Conservation (phyloP, 2,888 invertebrate genomes). For the Amphiduros pacificus region DNA sequence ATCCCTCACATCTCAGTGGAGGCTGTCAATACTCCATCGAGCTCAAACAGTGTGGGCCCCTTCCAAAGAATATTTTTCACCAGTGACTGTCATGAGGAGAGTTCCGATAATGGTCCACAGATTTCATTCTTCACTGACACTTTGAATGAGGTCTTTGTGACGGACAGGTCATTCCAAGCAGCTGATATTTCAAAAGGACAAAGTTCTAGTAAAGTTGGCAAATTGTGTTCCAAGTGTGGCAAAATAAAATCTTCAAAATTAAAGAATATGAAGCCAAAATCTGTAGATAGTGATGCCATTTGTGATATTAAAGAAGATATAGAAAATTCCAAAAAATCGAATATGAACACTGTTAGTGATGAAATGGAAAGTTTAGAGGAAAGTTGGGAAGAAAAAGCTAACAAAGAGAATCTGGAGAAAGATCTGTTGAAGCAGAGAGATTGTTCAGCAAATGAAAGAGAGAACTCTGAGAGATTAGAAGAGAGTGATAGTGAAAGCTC, state of each 20-base stretch:
- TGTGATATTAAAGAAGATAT: no score
- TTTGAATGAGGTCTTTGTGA: conserved; percentile 25
- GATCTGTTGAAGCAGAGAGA: not conserved
- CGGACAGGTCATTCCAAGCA: conserved; percentile 11
- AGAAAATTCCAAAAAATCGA: not conserved
- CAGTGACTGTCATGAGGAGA: not conserved
- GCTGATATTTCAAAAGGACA: not conserved
- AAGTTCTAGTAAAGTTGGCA: not conserved
- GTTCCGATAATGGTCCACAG: not conserved
- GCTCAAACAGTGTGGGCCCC: not conserved
- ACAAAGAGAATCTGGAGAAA: not conserved
- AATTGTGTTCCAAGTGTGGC: not conserved
- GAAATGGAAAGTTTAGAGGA: not conserved
- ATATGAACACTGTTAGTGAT: not conserved
- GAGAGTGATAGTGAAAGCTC: no score
- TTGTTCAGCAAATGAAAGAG: no score
- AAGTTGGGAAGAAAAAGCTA: not conserved
- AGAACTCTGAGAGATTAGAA: no score
- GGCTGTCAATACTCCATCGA: not conserved
- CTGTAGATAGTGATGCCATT: not conserved
- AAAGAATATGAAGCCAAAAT: not conserved
- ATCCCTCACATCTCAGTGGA: not conserved
- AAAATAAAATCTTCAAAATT: no score
- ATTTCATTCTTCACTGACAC: conserved; percentile 27
- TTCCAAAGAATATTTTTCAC: conserved; percentile 9